These are phyloP conservation scores for Chionodraco myersi DNA, from an alignment of 2,113 vertebrate species.

Conservation along the genomic window DNA sequence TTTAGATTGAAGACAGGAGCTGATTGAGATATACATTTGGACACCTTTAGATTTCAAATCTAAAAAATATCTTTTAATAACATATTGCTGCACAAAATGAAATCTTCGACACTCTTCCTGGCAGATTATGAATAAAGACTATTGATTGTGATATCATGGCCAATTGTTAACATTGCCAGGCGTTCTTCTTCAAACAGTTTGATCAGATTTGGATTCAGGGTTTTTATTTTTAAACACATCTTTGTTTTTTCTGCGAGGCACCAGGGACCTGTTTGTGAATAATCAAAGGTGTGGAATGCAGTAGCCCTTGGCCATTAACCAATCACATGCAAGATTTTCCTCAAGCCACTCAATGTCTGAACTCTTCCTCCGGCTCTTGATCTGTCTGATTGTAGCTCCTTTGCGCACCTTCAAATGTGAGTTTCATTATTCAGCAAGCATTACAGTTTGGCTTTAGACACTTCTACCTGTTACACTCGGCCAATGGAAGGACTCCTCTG, in stretches of 20 bases:
- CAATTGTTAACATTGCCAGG: neutral
- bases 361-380: constrained; percentile 49
- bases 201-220: neutral
- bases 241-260: neutral
- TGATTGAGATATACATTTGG: too few relatives aligned
- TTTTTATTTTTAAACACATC: neutral
- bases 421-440: constrained; percentile 65
- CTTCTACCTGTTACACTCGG: constrained; percentile 58
- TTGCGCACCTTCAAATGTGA: constrained; percentile 52
- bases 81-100: neutral
- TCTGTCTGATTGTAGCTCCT: constrained; percentile 62
- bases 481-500: constrained; percentile 69
- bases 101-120: neutral
- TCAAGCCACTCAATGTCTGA: constrained; percentile 41
- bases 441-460: constrained; percentile 46
- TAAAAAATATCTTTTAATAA: too few relatives aligned
- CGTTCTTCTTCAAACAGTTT: neutral
- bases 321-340: constrained; percentile 34
- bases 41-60: too few relatives aligned
- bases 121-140: neutral
- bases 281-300: constrained; percentile 52
- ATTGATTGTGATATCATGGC: neutral
- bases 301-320: constrained; percentile 44
- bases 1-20: neutral
- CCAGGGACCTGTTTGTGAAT: constrained; percentile 27